Conservation (phyloP, 2,888 invertebrate genomes). For the Pristionchus exspectatus region DNA sequence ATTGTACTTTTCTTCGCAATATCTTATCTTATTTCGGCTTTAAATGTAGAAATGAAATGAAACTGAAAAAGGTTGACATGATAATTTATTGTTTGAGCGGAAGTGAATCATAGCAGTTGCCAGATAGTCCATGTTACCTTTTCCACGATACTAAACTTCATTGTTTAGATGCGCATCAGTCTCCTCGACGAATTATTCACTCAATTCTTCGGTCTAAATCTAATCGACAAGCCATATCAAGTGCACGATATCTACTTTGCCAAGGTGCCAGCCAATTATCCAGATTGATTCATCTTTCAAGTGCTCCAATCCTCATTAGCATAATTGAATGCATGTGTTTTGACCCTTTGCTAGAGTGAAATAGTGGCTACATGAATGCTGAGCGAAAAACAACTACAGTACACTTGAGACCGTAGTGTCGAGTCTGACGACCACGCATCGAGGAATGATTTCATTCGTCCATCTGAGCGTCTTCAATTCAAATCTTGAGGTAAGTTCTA, state of each 20-base stretch:
- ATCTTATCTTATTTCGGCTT: no score
- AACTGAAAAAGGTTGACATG: not conserved
- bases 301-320: not conserved
- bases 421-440: not conserved
- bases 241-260: not conserved
- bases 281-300: slow-evolving; percentile 12
- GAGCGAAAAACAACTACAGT: not conserved
- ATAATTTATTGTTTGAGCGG: not conserved
- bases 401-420: not conserved
- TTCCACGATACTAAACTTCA: not conserved
- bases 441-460: not conserved
- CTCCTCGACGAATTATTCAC: not conserved
- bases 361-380: no score
- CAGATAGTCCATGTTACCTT: no score
- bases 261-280: not conserved
- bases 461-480: not conserved
- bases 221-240: not conserved
- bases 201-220: not conserved
- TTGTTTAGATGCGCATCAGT: not conserved
- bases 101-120: no score
- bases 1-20: no score
- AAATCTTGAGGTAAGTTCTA: not conserved
- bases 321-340: not conserved
- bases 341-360: not conserved
- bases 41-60: not conserved